Percentiles rank a stretch among this genome's conserved stretches.
Conservation (phyloP, 2,113 vertebrate species). For the Sceloporus undulatus region DNA sequence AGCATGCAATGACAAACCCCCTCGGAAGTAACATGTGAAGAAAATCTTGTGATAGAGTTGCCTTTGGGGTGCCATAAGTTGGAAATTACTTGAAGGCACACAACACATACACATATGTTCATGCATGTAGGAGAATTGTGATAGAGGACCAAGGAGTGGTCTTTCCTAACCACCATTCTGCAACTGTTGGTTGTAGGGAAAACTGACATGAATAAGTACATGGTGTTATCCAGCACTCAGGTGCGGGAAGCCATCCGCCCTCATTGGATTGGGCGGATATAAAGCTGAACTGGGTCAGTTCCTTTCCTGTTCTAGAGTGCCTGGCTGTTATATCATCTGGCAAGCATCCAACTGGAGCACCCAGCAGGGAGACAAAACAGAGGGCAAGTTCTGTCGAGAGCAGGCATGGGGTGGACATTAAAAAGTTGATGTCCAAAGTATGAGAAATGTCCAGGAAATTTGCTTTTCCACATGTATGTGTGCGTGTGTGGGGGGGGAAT, state of each 20-base stretch:
- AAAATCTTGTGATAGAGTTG: too few species aligned
- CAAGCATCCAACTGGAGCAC: conserved; percentile 3
- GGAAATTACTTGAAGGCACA: too few species aligned
- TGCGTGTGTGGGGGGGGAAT: too few species aligned
- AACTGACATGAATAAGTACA: background rate
- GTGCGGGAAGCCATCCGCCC: background rate
- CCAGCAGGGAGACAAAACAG: background rate
- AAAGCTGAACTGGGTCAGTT: background rate
- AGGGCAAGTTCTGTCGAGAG: background rate
- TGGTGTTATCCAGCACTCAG: background rate
- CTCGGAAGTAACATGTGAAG: too few species aligned
- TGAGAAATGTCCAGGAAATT: background rate
- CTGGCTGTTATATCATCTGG: background rate
- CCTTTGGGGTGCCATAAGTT: too few species aligned
- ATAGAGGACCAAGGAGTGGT: background rate
- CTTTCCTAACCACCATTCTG: background rate
- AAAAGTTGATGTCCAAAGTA: background rate
- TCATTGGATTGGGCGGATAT: background rate
- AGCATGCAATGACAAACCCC: too few species aligned
- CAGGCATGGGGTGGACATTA: background rate
- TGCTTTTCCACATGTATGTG: background rate
- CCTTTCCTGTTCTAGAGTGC: background rate
- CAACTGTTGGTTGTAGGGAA: background rate
- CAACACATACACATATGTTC: background rate
- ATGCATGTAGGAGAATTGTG: background rate